Evolutionary conservation across 2,888 invertebrate genomes (phyloP).

Genomic region (Epistrophe grossulariae): DNA sequence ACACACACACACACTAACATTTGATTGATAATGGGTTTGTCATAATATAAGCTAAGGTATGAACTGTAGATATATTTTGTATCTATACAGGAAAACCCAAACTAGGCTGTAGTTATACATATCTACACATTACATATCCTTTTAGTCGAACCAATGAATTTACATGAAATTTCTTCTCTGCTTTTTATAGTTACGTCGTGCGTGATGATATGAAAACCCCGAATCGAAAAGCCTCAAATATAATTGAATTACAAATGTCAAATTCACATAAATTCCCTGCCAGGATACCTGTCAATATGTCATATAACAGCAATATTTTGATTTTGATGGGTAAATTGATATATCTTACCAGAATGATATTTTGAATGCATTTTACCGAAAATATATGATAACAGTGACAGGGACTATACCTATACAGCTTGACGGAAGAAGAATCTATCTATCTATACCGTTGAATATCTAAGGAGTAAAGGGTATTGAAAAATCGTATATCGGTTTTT

Average conservation of each 20-base stretch:
- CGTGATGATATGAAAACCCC: conserved; percentile 5
- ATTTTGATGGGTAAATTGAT: conserved; percentile 68
- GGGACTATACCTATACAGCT: not conserved
- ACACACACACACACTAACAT: not conserved
- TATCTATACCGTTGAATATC: not conserved
- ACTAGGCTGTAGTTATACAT: no score
- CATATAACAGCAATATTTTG: conserved; percentile 27
- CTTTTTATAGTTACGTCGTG: not conserved
- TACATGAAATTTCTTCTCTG: not conserved
- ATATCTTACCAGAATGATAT: conserved; percentile 35
- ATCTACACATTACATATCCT: not conserved
- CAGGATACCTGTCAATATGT: conserved; percentile 69
- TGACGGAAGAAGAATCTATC: not conserved
- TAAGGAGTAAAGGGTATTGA: not conserved
- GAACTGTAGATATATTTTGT: not conserved
- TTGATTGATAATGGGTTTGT: not conserved
- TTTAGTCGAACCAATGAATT: not conserved
- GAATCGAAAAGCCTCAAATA: not conserved
- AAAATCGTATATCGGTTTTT: not conserved
- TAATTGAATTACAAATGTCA: conserved; percentile 66
- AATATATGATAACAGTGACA: not conserved
- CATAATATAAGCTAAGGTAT: not conserved
- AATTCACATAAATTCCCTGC: conserved; percentile 34
- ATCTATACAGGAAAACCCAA: not conserved
- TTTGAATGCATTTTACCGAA: conserved; percentile 39